Percentiles rank a stretch among this genome's conserved stretches.
Conservation (phyloP, 2,888 invertebrate species). For the Dasypolia templi region DNA sequence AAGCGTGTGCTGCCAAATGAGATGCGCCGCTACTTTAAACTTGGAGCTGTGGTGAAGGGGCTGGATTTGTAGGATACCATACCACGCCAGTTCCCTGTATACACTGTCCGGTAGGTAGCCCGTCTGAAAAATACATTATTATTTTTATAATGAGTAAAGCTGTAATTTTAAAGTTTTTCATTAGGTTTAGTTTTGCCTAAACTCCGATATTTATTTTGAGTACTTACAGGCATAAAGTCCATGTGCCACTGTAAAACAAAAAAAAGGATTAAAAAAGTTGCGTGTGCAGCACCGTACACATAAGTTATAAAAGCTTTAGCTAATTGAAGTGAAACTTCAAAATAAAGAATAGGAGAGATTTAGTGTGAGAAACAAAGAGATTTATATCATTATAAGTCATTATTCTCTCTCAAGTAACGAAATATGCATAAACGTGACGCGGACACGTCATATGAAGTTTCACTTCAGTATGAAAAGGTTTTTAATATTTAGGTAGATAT, state of each 20-base stretch:
- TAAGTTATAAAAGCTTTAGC: too few relatives aligned
- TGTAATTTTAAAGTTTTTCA: background rate
- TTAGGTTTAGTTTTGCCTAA: background rate
- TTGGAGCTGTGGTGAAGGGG: slow-evolving; percentile 86
- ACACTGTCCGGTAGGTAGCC: slow-evolving; percentile 87
- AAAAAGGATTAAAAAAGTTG: background rate
- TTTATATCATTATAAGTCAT: background rate
- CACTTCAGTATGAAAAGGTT: background rate
- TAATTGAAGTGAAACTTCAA: background rate
- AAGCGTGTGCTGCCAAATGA: slow-evolving; percentile 88
- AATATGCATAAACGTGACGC: background rate
- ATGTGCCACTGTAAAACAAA: slow-evolving; percentile 83
- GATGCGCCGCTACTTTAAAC: slow-evolving; percentile 84
- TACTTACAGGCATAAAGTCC: slow-evolving; percentile 87
- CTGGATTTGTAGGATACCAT: slow-evolving; percentile 86
- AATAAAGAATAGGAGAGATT: background rate
- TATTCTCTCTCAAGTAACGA: background rate
- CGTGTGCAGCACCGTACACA: background rate
- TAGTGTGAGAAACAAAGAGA: background rate
- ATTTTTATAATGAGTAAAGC: background rate
- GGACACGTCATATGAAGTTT: background rate
- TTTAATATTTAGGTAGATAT: background rate
- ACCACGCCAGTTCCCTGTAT: slow-evolving; percentile 88
- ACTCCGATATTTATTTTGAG: background rate
- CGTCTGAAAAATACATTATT: slow-evolving; percentile 73